A percentile compares a stretch with the other conserved stretches of the same genome.
These are phyloP conservation scores for Mellilla xanthometata DNA, from an alignment of 2,888 invertebrate species.

Conservation along the genomic window DNA sequence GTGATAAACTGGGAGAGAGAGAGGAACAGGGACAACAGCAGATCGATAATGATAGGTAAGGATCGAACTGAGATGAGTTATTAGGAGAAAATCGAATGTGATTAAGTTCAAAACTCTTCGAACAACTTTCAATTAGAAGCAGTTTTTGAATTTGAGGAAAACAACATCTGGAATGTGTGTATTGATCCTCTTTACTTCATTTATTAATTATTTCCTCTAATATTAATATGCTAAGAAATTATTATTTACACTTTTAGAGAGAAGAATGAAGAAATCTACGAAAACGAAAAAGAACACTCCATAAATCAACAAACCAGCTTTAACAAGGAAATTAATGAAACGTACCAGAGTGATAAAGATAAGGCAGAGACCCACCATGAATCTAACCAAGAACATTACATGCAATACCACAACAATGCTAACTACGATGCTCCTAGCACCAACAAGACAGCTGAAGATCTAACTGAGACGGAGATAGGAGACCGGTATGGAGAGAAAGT, in stretches of 20 bases:
- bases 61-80: background rate
- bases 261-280: conserved; percentile 37
- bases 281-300: conserved; percentile 41
- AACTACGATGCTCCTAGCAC: background rate
- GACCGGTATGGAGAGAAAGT: conserved; percentile 42
- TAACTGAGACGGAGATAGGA: conserved; percentile 29
- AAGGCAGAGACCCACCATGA: conserved; percentile 36
- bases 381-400: conserved; percentile 38
- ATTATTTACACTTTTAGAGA: conserved; percentile 20
- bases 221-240: too few species aligned
- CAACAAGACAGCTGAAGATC: conserved; percentile 16
- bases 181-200: too few species aligned
- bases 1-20: conserved; percentile 28
- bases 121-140: too few species aligned
- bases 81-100: too few species aligned
- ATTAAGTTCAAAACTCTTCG: too few species aligned
- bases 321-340: conserved; percentile 38
- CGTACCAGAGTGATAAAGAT: conserved; percentile 39
- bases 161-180: too few species aligned
- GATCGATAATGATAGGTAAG: conserved; percentile 34
- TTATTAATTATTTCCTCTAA: too few species aligned
- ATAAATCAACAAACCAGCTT: conserved; percentile 37
- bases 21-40: conserved; percentile 33
- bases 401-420: conserved; percentile 20
- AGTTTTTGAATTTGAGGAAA: too few species aligned